Evolutionary conservation across 2,113 vertebrate genomes (phyloP).

Genomic region (Anguilla japonica): DNA sequence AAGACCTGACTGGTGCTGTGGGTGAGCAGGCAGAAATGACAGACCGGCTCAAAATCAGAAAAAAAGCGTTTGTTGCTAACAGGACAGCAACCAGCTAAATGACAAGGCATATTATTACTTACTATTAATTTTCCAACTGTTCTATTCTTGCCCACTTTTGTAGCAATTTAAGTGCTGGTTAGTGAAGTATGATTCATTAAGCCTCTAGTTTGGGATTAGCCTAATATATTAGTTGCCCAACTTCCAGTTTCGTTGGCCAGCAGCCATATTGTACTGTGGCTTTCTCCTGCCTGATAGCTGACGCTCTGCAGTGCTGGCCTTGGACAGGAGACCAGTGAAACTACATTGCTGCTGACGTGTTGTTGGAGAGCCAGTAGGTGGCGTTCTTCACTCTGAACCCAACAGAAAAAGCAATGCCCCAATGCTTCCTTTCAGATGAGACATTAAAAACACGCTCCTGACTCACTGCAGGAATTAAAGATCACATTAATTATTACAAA

Average conservation of each 20-base stretch:
- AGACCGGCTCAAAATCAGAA: neutral
- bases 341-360: neutral
- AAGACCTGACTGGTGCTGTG: neutral
- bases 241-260: neutral
- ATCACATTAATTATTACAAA: too few relatives aligned
- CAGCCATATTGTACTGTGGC: neutral
- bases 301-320: too few relatives aligned
- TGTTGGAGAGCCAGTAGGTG: neutral
- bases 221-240: neutral
- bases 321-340: too few relatives aligned
- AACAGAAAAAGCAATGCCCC: too few relatives aligned
- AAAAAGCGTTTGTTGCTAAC: neutral
- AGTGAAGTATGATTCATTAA: neutral
- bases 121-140: neutral
- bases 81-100: neutral
- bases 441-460: too few relatives aligned
- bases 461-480: too few relatives aligned
- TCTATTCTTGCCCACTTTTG: neutral
- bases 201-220: neutral
- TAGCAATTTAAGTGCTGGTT: neutral
- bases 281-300: too few relatives aligned
- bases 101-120: neutral
- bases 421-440: too few relatives aligned
- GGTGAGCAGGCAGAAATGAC: neutral
- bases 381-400: neutral